These are phyloP conservation scores for Petaurus breviceps DNA, from an alignment of 2,113 vertebrate species.

Conservation along the genomic window DNA sequence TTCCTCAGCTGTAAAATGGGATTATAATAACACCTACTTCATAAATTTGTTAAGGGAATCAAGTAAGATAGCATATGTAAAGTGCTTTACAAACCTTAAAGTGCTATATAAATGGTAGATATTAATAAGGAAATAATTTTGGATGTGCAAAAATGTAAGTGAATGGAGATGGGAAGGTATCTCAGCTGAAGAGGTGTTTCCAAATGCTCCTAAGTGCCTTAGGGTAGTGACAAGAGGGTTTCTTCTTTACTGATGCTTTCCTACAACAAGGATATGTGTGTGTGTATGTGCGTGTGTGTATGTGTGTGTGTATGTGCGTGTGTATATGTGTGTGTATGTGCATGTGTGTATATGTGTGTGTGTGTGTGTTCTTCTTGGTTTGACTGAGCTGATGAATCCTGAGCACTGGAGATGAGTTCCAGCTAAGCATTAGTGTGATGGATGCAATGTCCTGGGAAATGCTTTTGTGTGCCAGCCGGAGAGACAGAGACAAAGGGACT, in stretches of 20 bases:
- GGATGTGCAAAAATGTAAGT: not conserved
- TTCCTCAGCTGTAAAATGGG: not conserved
- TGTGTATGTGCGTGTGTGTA: no score
- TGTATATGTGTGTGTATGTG: not conserved
- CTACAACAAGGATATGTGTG: not conserved
- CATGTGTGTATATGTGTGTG: no score
- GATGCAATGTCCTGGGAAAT: not conserved
- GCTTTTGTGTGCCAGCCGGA: not conserved
- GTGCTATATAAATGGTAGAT: not conserved
- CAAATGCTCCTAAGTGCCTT: not conserved
- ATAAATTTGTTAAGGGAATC: not conserved
- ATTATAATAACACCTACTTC: not conserved
- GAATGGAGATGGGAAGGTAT: not conserved
- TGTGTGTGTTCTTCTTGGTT: not conserved
- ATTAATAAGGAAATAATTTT: not conserved
- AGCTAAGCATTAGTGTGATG: not conserved
- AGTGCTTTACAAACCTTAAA: not conserved
- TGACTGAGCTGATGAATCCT: not conserved
- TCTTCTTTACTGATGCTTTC: not conserved
- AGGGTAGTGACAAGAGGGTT: not conserved
- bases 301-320: no score
- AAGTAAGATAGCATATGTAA: not conserved
- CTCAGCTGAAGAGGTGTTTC: not conserved
- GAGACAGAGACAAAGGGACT: not conserved
- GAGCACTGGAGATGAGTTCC: not conserved